These are phyloP conservation scores for Phortica okadai DNA, from an alignment of 2,888 invertebrate species.

Conservation along the genomic window DNA sequence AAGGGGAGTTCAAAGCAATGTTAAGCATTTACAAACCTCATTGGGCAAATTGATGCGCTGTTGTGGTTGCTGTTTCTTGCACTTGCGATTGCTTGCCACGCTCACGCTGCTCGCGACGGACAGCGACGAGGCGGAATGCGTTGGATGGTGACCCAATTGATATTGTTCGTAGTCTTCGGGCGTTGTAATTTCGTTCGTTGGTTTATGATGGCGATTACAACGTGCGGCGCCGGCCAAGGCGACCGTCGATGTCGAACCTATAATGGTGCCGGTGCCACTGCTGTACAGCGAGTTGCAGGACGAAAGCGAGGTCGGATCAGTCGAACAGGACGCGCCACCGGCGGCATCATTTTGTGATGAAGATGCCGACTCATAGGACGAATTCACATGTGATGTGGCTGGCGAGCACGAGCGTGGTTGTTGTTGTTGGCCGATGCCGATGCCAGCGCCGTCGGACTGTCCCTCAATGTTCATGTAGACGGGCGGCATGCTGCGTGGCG, in stretches of 20 bases:
- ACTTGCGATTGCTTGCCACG: constrained; percentile 58
- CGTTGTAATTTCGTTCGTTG: constrained; percentile 59
- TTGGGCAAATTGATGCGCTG: constrained; percentile 47
- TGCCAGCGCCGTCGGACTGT: constrained; percentile 39
- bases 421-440: background rate
- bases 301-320: constrained; percentile 69
- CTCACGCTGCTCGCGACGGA: constrained; percentile 64
- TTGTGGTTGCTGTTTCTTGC: constrained; percentile 55
- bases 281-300: constrained; percentile 67
- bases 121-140: constrained; percentile 63
- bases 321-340: constrained; percentile 47
- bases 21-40: constrained; percentile 59
- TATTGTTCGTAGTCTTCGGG: constrained; percentile 68
- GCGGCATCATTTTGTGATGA: constrained; percentile 60
- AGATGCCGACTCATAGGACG: constrained; percentile 70
- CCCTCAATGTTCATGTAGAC: constrained; percentile 68
- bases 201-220: constrained; percentile 62
- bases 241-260: constrained; percentile 22
- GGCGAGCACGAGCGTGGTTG: constrained; percentile 55
- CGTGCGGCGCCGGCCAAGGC: constrained; percentile 44
- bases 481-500: constrained; percentile 46
- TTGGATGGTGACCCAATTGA: constrained; percentile 64
- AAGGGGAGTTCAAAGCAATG: background rate
- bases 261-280: constrained; percentile 56
- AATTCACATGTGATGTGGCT: constrained; percentile 61